A percentile compares a stretch with the other conserved stretches of the same genome.
Evolutionary conservation across 2,888 invertebrate species (phyloP).

Genomic region (Lasioglossum morio): DNA sequence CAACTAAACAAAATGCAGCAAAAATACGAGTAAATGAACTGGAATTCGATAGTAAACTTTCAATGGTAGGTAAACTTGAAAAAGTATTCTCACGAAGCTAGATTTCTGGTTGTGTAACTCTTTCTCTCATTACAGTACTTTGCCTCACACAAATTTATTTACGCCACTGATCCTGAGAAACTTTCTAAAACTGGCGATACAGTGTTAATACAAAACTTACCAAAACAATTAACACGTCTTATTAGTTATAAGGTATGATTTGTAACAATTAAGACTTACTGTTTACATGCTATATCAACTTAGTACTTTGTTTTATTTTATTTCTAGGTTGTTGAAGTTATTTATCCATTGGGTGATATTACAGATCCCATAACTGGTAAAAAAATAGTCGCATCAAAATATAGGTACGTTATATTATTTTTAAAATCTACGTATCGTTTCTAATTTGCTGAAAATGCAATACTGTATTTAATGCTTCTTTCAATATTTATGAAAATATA

Average conservation of each 20-base stretch:
- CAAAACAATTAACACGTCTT: slow-evolving; percentile 90
- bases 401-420: slow-evolving; percentile 84
- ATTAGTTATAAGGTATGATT: slow-evolving; percentile 89
- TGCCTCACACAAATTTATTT: slow-evolving; percentile 89
- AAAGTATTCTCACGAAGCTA: slow-evolving; percentile 8
- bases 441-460: not conserved
- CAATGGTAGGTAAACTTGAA: slow-evolving; percentile 88
- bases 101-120: slow-evolving; percentile 69
- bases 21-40: slow-evolving; percentile 91
- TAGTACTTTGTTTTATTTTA: not conserved
- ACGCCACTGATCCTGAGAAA: slow-evolving; percentile 92
- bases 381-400: slow-evolving; percentile 90
- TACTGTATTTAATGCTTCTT: not conserved
- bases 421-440: not conserved
- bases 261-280: not conserved
- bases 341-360: slow-evolving; percentile 93
- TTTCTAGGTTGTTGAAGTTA: slow-evolving; percentile 88
- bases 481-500: slow-evolving; percentile 65
- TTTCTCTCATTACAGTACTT: slow-evolving; percentile 88
- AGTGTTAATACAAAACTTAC: slow-evolving; percentile 91
- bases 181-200: slow-evolving; percentile 93
- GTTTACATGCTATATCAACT: not conserved
- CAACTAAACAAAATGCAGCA: slow-evolving; percentile 90
- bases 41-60: slow-evolving; percentile 90
- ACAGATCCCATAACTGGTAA: slow-evolving; percentile 95